phyloP scores from a whole-genome alignment of 2,888 invertebrate species.

The Drosophila yooni region DNA sequence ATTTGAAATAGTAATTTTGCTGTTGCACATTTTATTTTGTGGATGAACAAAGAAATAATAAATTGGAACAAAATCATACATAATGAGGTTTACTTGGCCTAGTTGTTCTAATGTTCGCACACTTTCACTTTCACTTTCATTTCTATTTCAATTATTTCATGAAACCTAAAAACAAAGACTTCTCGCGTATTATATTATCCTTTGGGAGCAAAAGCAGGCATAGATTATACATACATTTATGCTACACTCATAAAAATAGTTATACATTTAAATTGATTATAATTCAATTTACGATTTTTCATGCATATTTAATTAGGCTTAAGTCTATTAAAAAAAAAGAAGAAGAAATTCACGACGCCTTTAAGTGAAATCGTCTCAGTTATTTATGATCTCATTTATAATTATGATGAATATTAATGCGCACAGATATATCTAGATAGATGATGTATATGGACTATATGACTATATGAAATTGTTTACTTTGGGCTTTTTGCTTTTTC shows the following conservation, averaged over 20 bases:
- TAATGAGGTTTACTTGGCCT: slow-evolving; percentile 1
- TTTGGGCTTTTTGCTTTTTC: slow-evolving; percentile 42
- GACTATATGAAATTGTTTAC: slow-evolving; percentile 40
- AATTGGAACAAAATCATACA: background rate
- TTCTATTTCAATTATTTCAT: slow-evolving; percentile 66
- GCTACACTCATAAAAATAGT: slow-evolving; percentile 2
- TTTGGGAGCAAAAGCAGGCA: slow-evolving; percentile 39
- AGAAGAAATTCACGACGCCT: background rate
- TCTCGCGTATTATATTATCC: background rate
- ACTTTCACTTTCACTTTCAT: slow-evolving; percentile 26
- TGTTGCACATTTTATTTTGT: slow-evolving; percentile 1
- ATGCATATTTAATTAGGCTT: slow-evolving; percentile 43
- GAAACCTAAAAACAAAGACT: slow-evolving; percentile 49
- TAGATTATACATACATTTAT: slow-evolving; percentile 12
- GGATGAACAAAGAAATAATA: background rate
- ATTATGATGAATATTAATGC: slow-evolving; percentile 14
- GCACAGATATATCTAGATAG: slow-evolving; percentile 7
- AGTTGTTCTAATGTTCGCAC: background rate
- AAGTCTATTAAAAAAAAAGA: slow-evolving; percentile 13
- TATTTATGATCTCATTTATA: slow-evolving; percentile 14
- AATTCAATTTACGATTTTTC: slow-evolving; percentile 16
- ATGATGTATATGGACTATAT: slow-evolving; percentile 25
- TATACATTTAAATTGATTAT: slow-evolving; percentile 12
- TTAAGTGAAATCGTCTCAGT: slow-evolving; percentile 7
- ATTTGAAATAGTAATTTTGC: slow-evolving; percentile 25